Percentiles rank a stretch among this genome's conserved stretches.
Conservation (phyloP, 2,888 invertebrate species). For the Hydrotaea diabolus region DNA sequence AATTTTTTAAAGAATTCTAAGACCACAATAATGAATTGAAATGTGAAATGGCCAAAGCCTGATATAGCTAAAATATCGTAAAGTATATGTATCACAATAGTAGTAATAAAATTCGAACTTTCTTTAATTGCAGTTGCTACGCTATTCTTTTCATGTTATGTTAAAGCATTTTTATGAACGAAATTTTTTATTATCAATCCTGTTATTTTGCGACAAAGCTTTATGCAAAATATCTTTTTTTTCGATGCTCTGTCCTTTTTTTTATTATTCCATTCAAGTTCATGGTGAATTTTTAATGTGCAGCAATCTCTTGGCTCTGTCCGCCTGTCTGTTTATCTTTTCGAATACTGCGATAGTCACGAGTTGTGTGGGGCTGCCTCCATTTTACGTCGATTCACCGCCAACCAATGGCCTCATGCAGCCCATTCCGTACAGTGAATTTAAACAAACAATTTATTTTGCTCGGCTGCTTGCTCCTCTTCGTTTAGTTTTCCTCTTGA, state of each 20-base stretch:
- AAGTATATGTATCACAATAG: too few relatives aligned
- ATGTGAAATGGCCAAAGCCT: too few relatives aligned
- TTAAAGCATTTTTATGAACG: background rate
- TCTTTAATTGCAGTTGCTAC: too few relatives aligned
- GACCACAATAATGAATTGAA: too few relatives aligned
- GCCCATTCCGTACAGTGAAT: background rate
- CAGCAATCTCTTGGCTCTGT: background rate
- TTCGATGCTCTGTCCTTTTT: background rate
- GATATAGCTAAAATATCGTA: too few relatives aligned
- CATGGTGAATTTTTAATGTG: constrained; percentile 31
- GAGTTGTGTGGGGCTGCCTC: constrained; percentile 25
- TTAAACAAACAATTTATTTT: constrained; percentile 5
- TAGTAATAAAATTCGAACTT: too few relatives aligned
- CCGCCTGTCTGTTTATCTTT: constrained; percentile 17
- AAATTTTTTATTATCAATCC: background rate
- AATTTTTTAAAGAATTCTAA: too few relatives aligned
- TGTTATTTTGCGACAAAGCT: too few relatives aligned
- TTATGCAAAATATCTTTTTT: background rate
- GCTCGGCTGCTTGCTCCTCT: background rate
- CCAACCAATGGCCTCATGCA: background rate
- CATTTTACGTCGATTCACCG: constrained; percentile 17
- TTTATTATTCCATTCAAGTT: constrained; percentile 43
- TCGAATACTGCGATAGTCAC: constrained; percentile 23
- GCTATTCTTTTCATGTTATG: background rate
- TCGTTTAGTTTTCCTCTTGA: constrained; percentile 8